Evolutionary conservation across 2,888 invertebrate genomes (phyloP).

Genomic region (Dolichopus griseipennis): DNA sequence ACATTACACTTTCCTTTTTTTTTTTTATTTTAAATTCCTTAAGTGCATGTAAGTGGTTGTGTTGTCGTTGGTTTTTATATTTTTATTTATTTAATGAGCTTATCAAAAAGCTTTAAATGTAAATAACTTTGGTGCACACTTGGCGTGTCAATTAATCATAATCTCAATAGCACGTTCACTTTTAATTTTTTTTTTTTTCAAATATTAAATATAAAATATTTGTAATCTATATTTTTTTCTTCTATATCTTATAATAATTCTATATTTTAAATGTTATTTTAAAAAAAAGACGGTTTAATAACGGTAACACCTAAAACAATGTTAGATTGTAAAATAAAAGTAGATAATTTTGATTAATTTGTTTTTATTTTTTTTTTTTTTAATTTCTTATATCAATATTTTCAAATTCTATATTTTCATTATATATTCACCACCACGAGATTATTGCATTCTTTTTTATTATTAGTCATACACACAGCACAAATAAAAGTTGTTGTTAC

Average conservation of each 20-base stretch:
- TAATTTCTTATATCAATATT: not conserved
- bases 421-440: too few relatives aligned
- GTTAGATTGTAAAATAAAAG: too few relatives aligned
- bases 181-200: not conserved
- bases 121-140: not conserved
- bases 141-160: conserved; percentile 4
- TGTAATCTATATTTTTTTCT: too few relatives aligned
- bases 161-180: not conserved
- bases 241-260: not conserved
- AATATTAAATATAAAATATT: too few relatives aligned
- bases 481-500: not conserved
- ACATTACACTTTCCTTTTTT: not conserved
- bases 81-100: not conserved
- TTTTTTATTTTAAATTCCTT: not conserved
- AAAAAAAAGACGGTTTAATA: too few relatives aligned
- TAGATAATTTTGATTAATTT: too few relatives aligned
- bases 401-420: too few relatives aligned
- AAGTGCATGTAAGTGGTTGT: not conserved
- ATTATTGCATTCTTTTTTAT: not conserved
- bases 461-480: not conserved
- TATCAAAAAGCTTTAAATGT: not conserved
- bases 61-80: not conserved
- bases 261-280: not conserved
- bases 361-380: not conserved
- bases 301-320: too few relatives aligned